Conservation (phyloP, 2,888 invertebrate species). For the Antitype chi region DNA sequence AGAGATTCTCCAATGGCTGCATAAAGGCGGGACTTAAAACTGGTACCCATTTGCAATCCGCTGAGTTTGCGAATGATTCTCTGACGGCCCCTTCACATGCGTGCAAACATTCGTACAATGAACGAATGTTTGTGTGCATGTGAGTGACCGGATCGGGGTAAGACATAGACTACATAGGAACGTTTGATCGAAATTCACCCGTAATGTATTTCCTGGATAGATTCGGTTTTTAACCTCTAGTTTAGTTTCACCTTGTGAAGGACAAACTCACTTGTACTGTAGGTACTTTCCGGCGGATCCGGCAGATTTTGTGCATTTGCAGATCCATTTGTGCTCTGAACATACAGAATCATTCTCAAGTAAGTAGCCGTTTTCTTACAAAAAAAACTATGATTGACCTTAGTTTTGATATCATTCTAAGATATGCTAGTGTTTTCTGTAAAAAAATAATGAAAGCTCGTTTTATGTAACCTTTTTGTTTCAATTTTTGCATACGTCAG, state of each 20-base stretch:
- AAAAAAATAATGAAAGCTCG: background rate
- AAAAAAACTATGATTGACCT: background rate
- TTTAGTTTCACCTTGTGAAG: slow-evolving; percentile 88
- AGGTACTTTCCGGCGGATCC: slow-evolving; percentile 49
- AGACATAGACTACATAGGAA: background rate
- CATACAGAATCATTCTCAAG: slow-evolving; percentile 53
- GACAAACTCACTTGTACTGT: slow-evolving; percentile 74
- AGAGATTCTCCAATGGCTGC: too few relatives aligned
- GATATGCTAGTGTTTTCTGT: background rate
- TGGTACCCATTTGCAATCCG: too few relatives aligned
- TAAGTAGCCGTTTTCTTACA: slow-evolving; percentile 36
- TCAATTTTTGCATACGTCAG: slow-evolving; percentile 39
- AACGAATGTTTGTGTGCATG: too few relatives aligned
- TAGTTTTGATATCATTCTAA: background rate
- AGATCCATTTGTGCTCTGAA: slow-evolving; percentile 41
- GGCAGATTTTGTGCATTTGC: slow-evolving; percentile 47
- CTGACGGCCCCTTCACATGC: too few relatives aligned
- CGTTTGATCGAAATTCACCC: background rate
- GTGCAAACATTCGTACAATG: too few relatives aligned
- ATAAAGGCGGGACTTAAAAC: too few relatives aligned
- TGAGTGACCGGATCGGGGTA: too few relatives aligned
- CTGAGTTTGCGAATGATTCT: too few relatives aligned
- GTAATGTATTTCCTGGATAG: background rate
- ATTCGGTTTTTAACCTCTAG: slow-evolving; percentile 68
- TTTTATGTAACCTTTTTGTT: slow-evolving; percentile 47